Conservation (phyloP, 2,888 invertebrate species). For the Mythimna loreyi region DNA sequence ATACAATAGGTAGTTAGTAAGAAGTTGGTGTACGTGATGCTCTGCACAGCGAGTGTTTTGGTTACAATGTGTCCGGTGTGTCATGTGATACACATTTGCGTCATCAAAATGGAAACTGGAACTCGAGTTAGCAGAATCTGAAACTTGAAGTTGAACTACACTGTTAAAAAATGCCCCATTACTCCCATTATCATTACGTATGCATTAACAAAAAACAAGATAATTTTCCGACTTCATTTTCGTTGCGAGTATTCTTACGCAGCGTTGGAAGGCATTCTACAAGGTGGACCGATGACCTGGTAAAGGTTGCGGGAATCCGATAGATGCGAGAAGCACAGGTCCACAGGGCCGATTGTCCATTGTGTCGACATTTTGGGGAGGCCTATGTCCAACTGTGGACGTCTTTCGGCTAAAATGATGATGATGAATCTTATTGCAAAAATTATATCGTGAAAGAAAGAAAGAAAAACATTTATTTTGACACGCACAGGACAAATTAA, state of each 20-base stretch:
- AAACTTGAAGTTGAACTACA: slow-evolving; percentile 37
- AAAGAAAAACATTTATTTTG: too few relatives aligned
- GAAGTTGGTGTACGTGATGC: slow-evolving; percentile 73
- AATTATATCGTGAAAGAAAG: neutral
- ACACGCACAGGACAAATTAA: too few relatives aligned
- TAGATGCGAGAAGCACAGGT: too few relatives aligned
- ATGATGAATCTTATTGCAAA: too few relatives aligned
- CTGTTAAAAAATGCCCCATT: slow-evolving; percentile 21
- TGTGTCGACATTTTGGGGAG: too few relatives aligned
- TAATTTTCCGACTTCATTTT: neutral
- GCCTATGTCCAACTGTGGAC: too few relatives aligned
- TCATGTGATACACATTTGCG: slow-evolving; percentile 69
- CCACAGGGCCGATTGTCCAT: too few relatives aligned
- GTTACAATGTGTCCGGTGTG: slow-evolving; percentile 76
- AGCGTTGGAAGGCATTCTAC: too few relatives aligned
- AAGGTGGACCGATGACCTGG: too few relatives aligned
- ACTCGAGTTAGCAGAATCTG: slow-evolving; percentile 59
- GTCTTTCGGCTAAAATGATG: too few relatives aligned
- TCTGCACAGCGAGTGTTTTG: slow-evolving; percentile 74
- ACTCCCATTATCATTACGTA: neutral
- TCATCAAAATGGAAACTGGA: slow-evolving; percentile 73
- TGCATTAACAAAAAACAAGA: slow-evolving; percentile 4
- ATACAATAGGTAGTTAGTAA: slow-evolving; percentile 54
- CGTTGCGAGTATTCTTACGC: neutral
- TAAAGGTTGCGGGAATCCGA: too few relatives aligned